Evolutionary conservation across 2,113 vertebrate genomes (phyloP).

Genomic region (Peromyscus californicus): DNA sequence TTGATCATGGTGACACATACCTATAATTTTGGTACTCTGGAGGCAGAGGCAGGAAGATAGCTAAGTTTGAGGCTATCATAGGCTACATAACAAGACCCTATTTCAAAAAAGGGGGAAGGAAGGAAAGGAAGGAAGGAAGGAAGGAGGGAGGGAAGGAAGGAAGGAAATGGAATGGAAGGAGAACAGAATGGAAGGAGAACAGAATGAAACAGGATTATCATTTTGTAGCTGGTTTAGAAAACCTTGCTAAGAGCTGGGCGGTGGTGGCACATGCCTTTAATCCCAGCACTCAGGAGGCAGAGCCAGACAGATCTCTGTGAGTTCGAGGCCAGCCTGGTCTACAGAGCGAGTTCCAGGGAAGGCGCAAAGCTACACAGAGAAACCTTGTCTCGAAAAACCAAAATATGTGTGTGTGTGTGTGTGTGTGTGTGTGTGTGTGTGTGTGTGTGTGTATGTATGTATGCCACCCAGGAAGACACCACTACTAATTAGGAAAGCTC

Average conservation of each 20-base stretch:
- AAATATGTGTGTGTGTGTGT: no score
- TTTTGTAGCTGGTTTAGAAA: slow-evolving; percentile 56
- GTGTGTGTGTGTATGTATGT: background rate
- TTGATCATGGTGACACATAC: background rate
- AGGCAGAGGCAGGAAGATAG: background rate
- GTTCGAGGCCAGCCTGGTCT: no score
- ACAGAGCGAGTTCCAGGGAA: no score
- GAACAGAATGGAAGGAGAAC: background rate
- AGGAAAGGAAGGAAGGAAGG: background rate
- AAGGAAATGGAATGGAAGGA: accelerated
- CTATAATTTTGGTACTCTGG: background rate
- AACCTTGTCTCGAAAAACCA: no score
- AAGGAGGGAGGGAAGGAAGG: background rate
- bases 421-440: no score
- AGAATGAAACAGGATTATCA: background rate
- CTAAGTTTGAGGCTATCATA: background rate
- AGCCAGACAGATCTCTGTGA: no score
- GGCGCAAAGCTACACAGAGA: no score
- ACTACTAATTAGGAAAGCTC: slow-evolving; percentile 34
- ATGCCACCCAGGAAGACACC: slow-evolving; percentile 28
- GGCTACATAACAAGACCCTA: background rate
- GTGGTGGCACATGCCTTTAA: no score
- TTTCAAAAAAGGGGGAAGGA: background rate
- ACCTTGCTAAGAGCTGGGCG: background rate
- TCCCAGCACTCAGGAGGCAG: no score